These are phyloP conservation scores for Rhodinocichla rosea DNA, from an alignment of 2,113 vertebrate genomes.

Conservation along the genomic window DNA sequence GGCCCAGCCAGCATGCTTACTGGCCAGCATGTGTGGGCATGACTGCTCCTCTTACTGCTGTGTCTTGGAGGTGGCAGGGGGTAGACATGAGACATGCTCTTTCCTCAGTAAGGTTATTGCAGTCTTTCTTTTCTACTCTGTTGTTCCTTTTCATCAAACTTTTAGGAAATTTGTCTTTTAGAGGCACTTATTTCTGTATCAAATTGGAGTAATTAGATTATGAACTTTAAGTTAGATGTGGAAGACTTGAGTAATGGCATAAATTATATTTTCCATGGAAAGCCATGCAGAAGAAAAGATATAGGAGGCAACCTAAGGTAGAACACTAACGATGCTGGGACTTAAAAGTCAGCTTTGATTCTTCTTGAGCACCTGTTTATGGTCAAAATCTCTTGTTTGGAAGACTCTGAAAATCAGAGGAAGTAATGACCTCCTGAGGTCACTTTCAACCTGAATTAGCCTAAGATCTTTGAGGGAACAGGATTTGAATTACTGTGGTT, in stretches of 20 bases:
- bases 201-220: neutral
- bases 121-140: neutral
- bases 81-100: neutral
- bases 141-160: neutral
- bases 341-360: neutral
- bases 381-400: neutral
- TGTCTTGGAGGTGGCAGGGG: neutral
- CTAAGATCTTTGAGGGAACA: neutral
- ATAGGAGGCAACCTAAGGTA: neutral
- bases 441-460: neutral
- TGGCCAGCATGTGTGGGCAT: neutral
- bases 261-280: neutral
- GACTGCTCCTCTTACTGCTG: neutral
- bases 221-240: neutral
- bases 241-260: neutral
- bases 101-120: neutral
- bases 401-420: neutral
- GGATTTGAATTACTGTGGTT: neutral
- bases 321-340: neutral
- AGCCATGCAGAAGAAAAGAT: neutral
- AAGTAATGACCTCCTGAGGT: neutral
- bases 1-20: neutral
- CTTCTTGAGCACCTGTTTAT: neutral
- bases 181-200: neutral
- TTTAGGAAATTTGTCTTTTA: neutral